Conservation (phyloP, 2,797 vertebrate genomes). For the Malurus splendens region DNA sequence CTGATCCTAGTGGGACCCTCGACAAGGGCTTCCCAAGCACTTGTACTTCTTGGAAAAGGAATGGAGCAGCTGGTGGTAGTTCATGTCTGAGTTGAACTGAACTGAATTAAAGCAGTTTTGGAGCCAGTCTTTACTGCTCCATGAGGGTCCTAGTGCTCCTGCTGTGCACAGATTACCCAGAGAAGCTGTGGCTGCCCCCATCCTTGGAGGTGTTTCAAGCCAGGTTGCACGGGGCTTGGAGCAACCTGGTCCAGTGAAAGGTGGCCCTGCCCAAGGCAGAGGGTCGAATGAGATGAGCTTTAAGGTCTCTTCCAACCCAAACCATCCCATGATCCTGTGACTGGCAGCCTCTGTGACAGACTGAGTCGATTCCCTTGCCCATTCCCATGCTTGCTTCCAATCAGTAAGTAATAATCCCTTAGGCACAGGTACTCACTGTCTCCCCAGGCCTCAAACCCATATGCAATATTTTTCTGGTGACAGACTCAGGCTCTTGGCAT, state of each 20-base stretch:
- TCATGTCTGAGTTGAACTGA: fast-evolving
- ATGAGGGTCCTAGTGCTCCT: fast-evolving
- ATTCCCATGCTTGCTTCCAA: fast-evolving
- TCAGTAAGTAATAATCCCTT: neutral
- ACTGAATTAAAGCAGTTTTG: neutral
- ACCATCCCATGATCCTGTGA: neutral
- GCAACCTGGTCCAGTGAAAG: fast-evolving
- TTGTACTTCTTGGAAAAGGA: neutral
- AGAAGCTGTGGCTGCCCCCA: neutral
- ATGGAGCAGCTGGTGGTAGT: neutral
- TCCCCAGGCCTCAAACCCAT: neutral
- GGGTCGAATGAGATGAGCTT: neutral
- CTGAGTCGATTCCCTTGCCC: neutral
- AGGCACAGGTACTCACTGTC: fast-evolving
- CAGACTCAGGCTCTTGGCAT: fast-evolving
- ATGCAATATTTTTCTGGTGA: neutral
- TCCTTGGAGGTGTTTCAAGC: neutral
- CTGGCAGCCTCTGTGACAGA: neutral
- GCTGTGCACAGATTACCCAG: neutral
- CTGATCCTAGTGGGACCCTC: neutral
- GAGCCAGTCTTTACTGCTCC: neutral
- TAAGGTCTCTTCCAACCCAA: neutral
- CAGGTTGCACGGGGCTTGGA: fast-evolving
- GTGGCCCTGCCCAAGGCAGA: neutral
- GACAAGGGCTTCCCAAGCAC: fast-evolving